Conservation (phyloP, 2,888 invertebrate species). For the Aporophyla nigra region DNA sequence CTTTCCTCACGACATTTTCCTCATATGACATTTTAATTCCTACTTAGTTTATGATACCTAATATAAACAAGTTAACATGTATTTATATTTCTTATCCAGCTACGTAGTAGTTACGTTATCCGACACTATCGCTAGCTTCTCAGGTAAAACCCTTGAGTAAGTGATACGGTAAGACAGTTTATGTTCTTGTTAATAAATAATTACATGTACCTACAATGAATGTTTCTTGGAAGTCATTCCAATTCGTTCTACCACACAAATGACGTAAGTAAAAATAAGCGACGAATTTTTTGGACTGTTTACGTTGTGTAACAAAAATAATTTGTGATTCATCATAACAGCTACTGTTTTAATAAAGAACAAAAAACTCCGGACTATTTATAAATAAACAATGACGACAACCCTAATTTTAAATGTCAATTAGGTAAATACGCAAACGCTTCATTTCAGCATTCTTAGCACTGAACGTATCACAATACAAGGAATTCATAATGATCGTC, state of each 20-base stretch:
- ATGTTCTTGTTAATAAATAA: slow-evolving; percentile 64
- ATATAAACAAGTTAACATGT: not conserved
- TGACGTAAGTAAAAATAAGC: slow-evolving; percentile 38
- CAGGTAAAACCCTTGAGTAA: slow-evolving; percentile 55
- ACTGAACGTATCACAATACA: slow-evolving; percentile 67
- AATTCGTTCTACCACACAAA: slow-evolving; percentile 39
- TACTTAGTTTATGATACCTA: not conserved
- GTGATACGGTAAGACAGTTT: slow-evolving; percentile 48
- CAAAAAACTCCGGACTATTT: not conserved
- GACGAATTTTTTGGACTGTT: slow-evolving; percentile 1
- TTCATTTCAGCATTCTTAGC: slow-evolving; percentile 50
- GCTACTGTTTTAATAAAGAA: not conserved
- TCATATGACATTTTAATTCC: not conserved
- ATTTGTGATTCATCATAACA: slow-evolving; percentile 12
- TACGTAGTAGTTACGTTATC: slow-evolving; percentile 8
- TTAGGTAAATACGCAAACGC: slow-evolving; percentile 42
- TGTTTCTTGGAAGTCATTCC: slow-evolving; percentile 64
- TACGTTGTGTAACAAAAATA: slow-evolving; percentile 8
- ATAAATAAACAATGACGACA: slow-evolving; percentile 24
- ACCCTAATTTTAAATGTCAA: slow-evolving; percentile 34
- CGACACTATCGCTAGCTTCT: slow-evolving; percentile 36
- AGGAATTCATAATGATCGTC: slow-evolving; percentile 68
- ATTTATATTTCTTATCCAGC: slow-evolving; percentile 10
- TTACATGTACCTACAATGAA: slow-evolving; percentile 55
- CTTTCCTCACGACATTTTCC: too few relatives aligned